Evolutionary conservation across 2,888 invertebrate genomes (phyloP).

Genomic region (Geophilus truncorum): DNA sequence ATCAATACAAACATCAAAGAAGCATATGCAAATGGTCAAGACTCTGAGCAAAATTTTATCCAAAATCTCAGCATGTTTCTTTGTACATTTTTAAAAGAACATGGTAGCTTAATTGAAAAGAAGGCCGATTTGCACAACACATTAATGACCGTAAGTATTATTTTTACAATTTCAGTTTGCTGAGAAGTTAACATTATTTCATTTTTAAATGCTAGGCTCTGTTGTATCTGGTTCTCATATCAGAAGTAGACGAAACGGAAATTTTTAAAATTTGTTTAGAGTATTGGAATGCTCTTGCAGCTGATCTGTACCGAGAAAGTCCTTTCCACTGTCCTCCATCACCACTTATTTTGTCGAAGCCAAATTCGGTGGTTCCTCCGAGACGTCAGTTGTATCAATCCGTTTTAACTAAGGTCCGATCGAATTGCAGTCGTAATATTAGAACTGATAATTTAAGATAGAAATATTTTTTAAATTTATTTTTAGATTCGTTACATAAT

Average conservation of each 20-base stretch:
- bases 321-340: slow-evolving; percentile 59
- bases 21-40: slow-evolving; percentile 87
- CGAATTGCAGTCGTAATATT: neutral
- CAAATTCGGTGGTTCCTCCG: slow-evolving; percentile 45
- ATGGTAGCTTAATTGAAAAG: slow-evolving; percentile 81
- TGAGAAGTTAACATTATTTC: neutral
- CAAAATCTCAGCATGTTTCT: slow-evolving; percentile 96
- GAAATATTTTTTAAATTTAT: no score
- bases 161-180: no score
- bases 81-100: slow-evolving; percentile 93
- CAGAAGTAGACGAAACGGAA: slow-evolving; percentile 98
- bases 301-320: slow-evolving; percentile 85
- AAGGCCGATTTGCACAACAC: slow-evolving; percentile 65
- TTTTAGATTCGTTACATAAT: slow-evolving; percentile 79
- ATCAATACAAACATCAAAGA: slow-evolving; percentile 84
- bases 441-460: neutral
- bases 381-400: slow-evolving; percentile 49
- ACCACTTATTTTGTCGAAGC: slow-evolving; percentile 45
- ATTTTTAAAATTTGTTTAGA: slow-evolving; percentile 99
- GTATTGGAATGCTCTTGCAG: slow-evolving; percentile 93
- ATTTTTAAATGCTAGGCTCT: slow-evolving; percentile 59
- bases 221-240: slow-evolving; percentile 82
- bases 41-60: slow-evolving; percentile 98
- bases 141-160: slow-evolving; percentile 58
- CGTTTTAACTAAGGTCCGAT: slow-evolving; percentile 48